A percentile compares a stretch with the other conserved stretches of the same genome.
phyloP scores from a whole-genome alignment of 2,113 vertebrate genomes.

The Aphyosemion australe region DNA sequence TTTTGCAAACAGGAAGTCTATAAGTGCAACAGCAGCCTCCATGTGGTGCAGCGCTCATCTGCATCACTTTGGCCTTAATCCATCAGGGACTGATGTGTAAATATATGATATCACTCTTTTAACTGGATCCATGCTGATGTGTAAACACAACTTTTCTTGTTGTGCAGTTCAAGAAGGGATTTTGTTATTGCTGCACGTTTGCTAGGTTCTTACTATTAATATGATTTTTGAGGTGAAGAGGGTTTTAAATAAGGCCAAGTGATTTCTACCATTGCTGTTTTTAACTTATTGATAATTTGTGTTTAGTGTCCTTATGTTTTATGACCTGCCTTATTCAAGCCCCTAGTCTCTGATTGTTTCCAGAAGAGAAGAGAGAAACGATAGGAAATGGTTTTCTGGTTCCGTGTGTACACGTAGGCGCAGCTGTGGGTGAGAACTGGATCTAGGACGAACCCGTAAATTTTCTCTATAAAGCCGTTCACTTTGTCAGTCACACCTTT shows the following conservation, averaged over 20 bases:
- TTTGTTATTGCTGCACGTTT: slow-evolving; percentile 32
- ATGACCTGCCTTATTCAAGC: slow-evolving; percentile 73
- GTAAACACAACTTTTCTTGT: slow-evolving; percentile 53
- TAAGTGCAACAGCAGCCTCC: slow-evolving; percentile 65
- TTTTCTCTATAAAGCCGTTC: slow-evolving; percentile 28
- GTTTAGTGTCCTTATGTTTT: slow-evolving; percentile 50
- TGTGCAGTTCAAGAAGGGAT: slow-evolving; percentile 57
- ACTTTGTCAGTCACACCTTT: slow-evolving; percentile 33
- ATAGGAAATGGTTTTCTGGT: slow-evolving; percentile 16
- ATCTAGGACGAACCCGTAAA: slow-evolving; percentile 14
- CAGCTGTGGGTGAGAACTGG: slow-evolving; percentile 20
- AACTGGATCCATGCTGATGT: slow-evolving; percentile 56
- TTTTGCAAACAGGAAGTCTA: slow-evolving; percentile 66
- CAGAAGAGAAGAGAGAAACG: slow-evolving; percentile 25
- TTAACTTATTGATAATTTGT: slow-evolving; percentile 59
- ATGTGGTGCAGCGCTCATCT: slow-evolving; percentile 44
- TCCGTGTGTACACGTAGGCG: slow-evolving; percentile 11
- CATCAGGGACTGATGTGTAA: slow-evolving; percentile 80
- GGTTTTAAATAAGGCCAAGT: slow-evolving; percentile 63
- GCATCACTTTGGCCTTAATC: slow-evolving; percentile 80
- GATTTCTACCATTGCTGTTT: slow-evolving; percentile 52
- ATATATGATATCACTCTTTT: slow-evolving; percentile 68
- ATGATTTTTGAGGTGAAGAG: slow-evolving; percentile 31
- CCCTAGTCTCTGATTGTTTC: slow-evolving; percentile 67
- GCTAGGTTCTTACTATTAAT: slow-evolving; percentile 32